These are phyloP conservation scores for Anoplophora glabripennis DNA, from an alignment of 1,140 invertebrate genomes.

Conservation along the genomic window DNA sequence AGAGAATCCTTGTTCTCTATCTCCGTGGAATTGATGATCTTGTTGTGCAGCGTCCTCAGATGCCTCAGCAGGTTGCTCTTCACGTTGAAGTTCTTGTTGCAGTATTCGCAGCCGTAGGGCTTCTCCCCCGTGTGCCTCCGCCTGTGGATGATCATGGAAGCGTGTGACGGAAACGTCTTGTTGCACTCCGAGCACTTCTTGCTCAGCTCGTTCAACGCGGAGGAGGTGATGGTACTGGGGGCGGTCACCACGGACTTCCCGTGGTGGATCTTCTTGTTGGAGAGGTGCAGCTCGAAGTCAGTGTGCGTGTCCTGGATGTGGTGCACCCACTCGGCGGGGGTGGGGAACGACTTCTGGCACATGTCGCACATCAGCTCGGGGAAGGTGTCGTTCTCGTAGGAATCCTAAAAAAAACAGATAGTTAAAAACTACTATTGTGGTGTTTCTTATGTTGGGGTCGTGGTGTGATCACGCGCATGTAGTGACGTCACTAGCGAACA, in stretches of 20 bases:
- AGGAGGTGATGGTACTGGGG: not conserved
- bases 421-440: no score
- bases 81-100: conserved; percentile 75
- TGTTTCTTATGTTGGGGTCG: no score
- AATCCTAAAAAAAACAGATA: conserved; percentile 55
- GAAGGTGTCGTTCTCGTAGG: conserved; percentile 65
- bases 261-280: conserved; percentile 22
- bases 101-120: conserved; percentile 69
- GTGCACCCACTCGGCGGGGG: conserved; percentile 79
- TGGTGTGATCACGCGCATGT: no score
- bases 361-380: conserved; percentile 73
- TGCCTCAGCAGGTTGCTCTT: conserved; percentile 73
- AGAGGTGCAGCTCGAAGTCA: conserved; percentile 70
- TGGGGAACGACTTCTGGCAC: conserved; percentile 76
- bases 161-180: conserved; percentile 73
- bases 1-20: conserved; percentile 25
- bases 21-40: conserved; percentile 55
- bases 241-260: not conserved
- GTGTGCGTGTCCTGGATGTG: conserved; percentile 80
- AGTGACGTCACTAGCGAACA: no score
- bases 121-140: conserved; percentile 69
- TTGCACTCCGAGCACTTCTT: conserved; percentile 62
- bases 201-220: not conserved
- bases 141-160: conserved; percentile 72
- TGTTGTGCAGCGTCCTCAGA: conserved; percentile 68